Evolutionary conservation across 2,797 vertebrate genomes (phyloP).

Genomic region (Phoeniculus purpureus): DNA sequence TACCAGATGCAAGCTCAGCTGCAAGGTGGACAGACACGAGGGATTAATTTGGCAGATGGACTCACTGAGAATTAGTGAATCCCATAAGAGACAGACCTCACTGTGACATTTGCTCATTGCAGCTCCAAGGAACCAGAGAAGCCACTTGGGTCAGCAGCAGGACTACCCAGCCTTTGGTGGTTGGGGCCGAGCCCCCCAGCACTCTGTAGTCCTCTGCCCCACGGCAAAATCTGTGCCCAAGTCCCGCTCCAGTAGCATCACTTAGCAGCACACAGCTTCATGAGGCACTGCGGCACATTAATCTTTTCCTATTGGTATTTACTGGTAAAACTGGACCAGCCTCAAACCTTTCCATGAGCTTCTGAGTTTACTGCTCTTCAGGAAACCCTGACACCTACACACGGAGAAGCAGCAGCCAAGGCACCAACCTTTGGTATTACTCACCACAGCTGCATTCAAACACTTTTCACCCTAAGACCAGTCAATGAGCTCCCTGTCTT

Average conservation of each 20-base stretch:
- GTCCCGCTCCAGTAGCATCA: neutral
- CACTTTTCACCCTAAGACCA: neutral
- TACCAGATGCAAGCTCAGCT: neutral
- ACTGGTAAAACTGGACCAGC: neutral
- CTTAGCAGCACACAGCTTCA: rapidly evolving
- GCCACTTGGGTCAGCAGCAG: rapidly evolving
- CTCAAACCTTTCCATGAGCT: neutral
- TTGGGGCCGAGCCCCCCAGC: neutral
- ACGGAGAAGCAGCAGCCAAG: neutral
- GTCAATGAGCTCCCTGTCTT: neutral
- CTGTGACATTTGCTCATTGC: neutral
- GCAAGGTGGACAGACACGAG: neutral
- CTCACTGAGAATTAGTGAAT: rapidly evolving
- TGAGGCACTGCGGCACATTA: neutral
- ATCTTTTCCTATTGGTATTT: neutral
- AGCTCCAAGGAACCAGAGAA: neutral
- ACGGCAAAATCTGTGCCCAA: neutral
- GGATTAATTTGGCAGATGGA: neutral
- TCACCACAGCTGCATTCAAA: neutral
- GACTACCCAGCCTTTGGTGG: neutral
- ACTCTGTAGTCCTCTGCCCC: neutral
- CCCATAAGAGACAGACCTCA: neutral
- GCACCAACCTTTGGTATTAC: neutral
- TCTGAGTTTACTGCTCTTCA: neutral
- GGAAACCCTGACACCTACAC: neutral